phyloP scores from a whole-genome alignment of 2,797 vertebrate species.

The Nyctalus aviator region DNA sequence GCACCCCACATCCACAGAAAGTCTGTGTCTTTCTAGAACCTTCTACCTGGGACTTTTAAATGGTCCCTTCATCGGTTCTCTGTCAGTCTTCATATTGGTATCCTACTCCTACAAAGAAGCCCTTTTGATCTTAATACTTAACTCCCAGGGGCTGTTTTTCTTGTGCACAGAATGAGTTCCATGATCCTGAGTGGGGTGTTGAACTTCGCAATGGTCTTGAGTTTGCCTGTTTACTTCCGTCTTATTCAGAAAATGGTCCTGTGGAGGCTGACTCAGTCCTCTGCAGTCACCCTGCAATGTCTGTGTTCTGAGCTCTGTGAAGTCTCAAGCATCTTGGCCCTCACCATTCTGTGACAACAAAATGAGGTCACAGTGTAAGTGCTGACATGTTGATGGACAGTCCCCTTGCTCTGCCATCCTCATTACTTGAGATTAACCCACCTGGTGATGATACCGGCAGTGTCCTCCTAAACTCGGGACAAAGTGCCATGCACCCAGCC shows the following conservation, averaged over 20 bases:
- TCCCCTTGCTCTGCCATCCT: too few species aligned
- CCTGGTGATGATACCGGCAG: accelerated
- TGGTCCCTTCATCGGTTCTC: accelerated
- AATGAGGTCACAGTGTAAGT: accelerated
- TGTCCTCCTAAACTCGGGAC: too few species aligned
- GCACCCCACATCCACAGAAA: accelerated
- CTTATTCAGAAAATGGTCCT: accelerated
- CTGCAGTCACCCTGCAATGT: accelerated
- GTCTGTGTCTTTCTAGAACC: background rate
- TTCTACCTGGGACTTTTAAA: background rate
- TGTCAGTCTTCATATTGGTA: background rate
- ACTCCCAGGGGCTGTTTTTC: background rate
- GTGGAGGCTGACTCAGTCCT: accelerated
- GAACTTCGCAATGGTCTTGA: accelerated
- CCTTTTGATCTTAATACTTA: background rate
- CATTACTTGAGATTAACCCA: too few species aligned
- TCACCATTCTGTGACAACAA: background rate
- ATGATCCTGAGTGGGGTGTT: accelerated
- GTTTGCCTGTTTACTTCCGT: accelerated
- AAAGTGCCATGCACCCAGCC: background rate
- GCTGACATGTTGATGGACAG: accelerated
- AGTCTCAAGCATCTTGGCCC: accelerated
- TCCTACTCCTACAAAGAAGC: background rate
- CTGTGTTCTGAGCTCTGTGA: background rate
- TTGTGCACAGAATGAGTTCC: background rate